phyloP scores from a whole-genome alignment of 2,113 vertebrate species.

The Sturnira hondurensis region DNA sequence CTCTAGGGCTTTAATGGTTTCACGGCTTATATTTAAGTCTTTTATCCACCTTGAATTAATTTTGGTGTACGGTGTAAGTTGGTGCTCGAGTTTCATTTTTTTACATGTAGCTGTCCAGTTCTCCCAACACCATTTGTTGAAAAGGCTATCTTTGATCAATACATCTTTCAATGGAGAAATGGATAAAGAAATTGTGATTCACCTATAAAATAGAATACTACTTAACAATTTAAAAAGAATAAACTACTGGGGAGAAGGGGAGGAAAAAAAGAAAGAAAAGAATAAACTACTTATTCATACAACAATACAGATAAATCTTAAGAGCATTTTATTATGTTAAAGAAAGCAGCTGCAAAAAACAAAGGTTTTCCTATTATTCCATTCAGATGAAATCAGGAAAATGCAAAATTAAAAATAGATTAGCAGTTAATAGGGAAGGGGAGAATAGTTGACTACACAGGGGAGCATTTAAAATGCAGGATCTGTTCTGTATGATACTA shows the following conservation, averaged over 20 bases:
- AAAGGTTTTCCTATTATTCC: neutral
- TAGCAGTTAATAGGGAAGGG: neutral
- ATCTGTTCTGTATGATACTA: neutral
- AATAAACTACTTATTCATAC: slow-evolving; percentile 6
- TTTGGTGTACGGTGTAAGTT: too few species aligned
- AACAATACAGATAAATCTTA: slow-evolving; percentile 5
- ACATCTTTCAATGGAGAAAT: neutral
- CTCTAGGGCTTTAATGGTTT: too few species aligned
- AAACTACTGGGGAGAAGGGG: neutral
- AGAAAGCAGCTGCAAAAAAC: neutral
- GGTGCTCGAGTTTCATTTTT: too few species aligned
- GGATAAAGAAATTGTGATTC: neutral
- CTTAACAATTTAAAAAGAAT: slow-evolving; percentile 22
- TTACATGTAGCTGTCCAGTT: too few species aligned
- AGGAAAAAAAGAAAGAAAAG: neutral
- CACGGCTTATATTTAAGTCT: too few species aligned
- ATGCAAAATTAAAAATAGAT: neutral
- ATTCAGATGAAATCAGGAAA: neutral
- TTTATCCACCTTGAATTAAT: too few species aligned
- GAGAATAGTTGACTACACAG: neutral
- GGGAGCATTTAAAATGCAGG: neutral
- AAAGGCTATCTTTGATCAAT: too few species aligned
- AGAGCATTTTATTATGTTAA: neutral
- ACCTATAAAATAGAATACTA: slow-evolving; percentile 17
- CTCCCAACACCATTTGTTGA: too few species aligned